Evolutionary conservation across 2,113 vertebrate species (phyloP), one percentile per base, ranked within the genome.

Genomic region (Hippoglossus stenolepis): DNA sequence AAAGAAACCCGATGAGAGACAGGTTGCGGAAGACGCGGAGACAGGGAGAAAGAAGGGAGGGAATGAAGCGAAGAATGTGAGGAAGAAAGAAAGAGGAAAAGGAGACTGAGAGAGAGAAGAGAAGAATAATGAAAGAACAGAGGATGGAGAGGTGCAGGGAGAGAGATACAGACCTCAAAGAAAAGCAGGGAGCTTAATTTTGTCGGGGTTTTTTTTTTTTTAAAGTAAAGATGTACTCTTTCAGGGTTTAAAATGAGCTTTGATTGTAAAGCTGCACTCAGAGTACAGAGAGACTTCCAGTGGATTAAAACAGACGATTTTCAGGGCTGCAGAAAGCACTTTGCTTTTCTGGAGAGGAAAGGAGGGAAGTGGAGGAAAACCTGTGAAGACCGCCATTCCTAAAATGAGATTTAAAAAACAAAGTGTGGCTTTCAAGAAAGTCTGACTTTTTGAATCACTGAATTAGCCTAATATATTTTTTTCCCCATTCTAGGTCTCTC

Each of bases 191-290:
- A 78, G 73, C 69, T 86, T 89, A 74, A 81, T 85, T 87, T 82
- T 4, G 43, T 31, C 18, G 5, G 13, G 43, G 2, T 6, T 31
- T 31, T 31, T 31, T 3, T 7, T 54, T 72, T 71, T 73, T 70
- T 74, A 17, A 77, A 80, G 65, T 81, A 88, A 71, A 88, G 74
- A 85, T 21, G 2, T 14, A 60, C 63, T 89, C 70, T 88, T 89
- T 88, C 79, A 85, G 77, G 85, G 71, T 86, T 35, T 91, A 75
- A 86, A 75, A 82, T 68, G 6, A 65, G 65, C 87, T 89, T 80
- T 90, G 83, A 87, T 87, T 85, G 81, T 80, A 83, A 88, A 91
- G 81, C 83, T 76, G 51, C 5, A 20, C 64, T 80, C 66, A 60
- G 23, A 68, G 82, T 59, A 75, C 58, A 15, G 73, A 77, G 43